Evolutionary conservation across 2,888 invertebrate species (phyloP).

Genomic region (Dasysyrphus albostriatus): DNA sequence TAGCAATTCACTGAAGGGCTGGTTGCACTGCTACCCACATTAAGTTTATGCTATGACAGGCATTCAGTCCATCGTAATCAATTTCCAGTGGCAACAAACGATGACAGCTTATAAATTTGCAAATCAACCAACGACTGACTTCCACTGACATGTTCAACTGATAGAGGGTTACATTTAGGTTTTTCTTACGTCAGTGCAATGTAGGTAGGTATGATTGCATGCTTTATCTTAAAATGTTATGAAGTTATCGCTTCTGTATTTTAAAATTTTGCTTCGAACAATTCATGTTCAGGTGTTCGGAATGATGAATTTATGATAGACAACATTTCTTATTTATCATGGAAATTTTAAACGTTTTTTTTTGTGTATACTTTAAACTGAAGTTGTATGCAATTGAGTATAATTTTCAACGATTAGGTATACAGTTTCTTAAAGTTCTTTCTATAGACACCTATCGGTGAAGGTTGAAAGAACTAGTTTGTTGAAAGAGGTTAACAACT

Average conservation of each 20-base stretch:
- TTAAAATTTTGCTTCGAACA: constrained; percentile 60
- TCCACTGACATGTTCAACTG: constrained; percentile 53
- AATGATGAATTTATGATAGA: constrained; percentile 73
- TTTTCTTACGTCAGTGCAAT: background rate
- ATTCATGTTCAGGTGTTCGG: constrained; percentile 68
- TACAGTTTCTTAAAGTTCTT: no score
- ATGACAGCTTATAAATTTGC: constrained; percentile 71
- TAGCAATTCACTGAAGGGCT: constrained; percentile 41
- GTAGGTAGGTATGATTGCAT: background rate
- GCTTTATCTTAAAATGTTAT: constrained; percentile 50
- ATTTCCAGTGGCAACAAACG: constrained; percentile 68
- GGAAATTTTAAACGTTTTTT: constrained; percentile 35
- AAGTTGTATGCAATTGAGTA: no score
- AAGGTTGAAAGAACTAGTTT: no score
- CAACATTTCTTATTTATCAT: constrained; percentile 48
- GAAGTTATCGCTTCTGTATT: constrained; percentile 26
- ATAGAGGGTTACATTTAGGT: constrained; percentile 30
- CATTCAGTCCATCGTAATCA: constrained; percentile 64
- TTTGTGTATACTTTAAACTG: no score
- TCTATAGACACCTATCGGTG: no score
- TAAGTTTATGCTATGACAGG: constrained; percentile 24
- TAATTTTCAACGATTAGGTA: no score
- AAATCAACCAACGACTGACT: constrained; percentile 71
- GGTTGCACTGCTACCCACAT: background rate
- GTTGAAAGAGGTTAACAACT: no score